phyloP scores from a whole-genome alignment of 2,797 vertebrate genomes.

The Erithacus rubecula region DNA sequence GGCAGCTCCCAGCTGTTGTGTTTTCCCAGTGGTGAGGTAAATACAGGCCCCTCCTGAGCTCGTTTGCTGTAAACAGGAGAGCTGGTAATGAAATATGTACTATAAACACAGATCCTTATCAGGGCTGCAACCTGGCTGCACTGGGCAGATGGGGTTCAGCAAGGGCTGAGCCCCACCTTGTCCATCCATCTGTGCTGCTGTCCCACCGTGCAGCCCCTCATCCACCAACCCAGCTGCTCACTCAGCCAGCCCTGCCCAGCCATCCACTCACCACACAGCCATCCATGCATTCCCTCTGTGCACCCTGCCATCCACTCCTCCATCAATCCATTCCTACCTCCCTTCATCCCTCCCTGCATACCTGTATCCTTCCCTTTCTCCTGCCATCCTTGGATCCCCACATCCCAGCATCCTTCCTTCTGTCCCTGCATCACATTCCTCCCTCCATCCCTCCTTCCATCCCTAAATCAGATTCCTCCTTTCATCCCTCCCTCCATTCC shows the following conservation, averaged over 20 bases:
- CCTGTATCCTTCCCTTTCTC: background rate
- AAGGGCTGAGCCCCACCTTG: accelerated
- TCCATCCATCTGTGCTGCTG: accelerated
- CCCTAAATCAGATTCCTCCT: no score
- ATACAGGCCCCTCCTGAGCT: background rate
- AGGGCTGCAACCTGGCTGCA: background rate
- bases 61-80: slow-evolving; percentile 76
- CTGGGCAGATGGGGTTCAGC: background rate
- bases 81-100: slow-evolving; percentile 32
- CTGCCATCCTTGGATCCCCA: background rate
- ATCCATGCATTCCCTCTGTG: background rate
- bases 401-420: background rate
- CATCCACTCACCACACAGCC: no score
- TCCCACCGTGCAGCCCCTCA: background rate
- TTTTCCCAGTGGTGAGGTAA: background rate
- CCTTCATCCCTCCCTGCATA: background rate
- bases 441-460: background rate
- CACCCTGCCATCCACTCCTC: background rate
- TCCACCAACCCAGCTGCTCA: background rate
- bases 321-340: background rate
- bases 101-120: slow-evolving; percentile 69
- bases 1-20: background rate
- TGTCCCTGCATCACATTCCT: no score
- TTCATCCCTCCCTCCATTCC: no score
- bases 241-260: background rate